These are phyloP conservation scores for Elaphurus davidianus DNA, from an alignment of 2,113 vertebrate species.

Conservation along the genomic window DNA sequence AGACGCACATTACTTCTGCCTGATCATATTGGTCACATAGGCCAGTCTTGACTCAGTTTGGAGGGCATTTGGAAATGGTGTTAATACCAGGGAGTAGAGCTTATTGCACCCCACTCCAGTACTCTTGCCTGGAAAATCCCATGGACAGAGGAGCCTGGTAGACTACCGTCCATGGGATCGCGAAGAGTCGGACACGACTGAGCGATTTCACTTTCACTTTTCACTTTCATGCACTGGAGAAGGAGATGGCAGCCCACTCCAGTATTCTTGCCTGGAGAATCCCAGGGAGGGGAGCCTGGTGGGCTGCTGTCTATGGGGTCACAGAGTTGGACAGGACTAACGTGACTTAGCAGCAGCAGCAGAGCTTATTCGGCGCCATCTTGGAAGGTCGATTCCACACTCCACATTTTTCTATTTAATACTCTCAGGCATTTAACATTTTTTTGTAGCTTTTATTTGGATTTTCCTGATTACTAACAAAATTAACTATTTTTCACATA, in stretches of 20 bases:
- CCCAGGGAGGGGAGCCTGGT: too few species aligned
- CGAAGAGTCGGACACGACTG: too few species aligned
- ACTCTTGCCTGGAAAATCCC: too few species aligned
- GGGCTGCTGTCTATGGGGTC: too few species aligned
- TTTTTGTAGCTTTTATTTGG: background rate
- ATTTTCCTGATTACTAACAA: background rate
- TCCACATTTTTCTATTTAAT: background rate
- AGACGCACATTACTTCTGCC: background rate
- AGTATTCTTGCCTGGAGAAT: too few species aligned
- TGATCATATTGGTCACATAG: background rate
- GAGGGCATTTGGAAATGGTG: background rate
- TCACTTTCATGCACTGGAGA: too few species aligned
- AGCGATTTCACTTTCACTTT: too few species aligned
- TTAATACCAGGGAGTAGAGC: background rate
- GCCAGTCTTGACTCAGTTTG: background rate
- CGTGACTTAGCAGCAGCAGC: background rate
- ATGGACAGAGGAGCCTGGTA: too few species aligned
- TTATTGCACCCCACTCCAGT: background rate
- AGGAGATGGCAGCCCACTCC: too few species aligned
- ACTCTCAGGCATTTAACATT: background rate
- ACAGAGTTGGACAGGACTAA: too few species aligned
- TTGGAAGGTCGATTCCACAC: background rate
- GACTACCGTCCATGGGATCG: too few species aligned
- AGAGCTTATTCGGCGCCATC: rapidly evolving
- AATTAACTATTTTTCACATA: background rate